phyloP scores from a whole-genome alignment of 2,888 invertebrate species.

The Drosophila mulleri region DNA sequence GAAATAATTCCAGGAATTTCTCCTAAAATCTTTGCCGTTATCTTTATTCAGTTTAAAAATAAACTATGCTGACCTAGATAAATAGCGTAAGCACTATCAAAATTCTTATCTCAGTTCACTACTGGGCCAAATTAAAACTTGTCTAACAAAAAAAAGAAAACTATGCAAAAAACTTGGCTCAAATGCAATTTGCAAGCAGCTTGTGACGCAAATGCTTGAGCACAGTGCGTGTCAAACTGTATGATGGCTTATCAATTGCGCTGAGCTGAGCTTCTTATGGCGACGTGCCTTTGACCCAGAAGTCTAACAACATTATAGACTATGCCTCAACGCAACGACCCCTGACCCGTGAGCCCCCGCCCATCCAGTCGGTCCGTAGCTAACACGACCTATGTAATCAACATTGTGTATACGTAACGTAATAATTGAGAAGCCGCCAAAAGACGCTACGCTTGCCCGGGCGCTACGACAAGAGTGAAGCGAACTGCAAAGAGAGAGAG shows the following conservation, averaged over 20 bases:
- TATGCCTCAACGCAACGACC: constrained; percentile 7
- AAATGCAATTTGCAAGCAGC: constrained; percentile 62
- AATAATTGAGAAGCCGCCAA: constrained; percentile 57
- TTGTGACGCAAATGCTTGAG: constrained; percentile 62
- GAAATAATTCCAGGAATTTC: background rate
- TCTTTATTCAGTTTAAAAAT: background rate
- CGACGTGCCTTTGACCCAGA: constrained; percentile 58
- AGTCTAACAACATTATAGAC: constrained; percentile 40
- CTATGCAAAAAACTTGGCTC: background rate
- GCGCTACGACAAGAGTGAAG: constrained; percentile 19
- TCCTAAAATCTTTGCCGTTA: background rate
- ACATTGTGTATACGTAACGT: constrained; percentile 68
- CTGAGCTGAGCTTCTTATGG: constrained; percentile 1
- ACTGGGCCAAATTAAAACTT: background rate
- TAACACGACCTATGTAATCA: constrained; percentile 73
- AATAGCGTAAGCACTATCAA: constrained; percentile 3
- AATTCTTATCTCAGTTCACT: constrained; percentile 14
- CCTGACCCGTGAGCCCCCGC: background rate
- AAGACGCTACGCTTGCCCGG: constrained; percentile 57
- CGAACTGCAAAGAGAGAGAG: background rate
- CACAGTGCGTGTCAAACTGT: constrained; percentile 53
- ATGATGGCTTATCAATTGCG: constrained; percentile 55
- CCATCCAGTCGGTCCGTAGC: background rate
- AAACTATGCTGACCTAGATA: constrained; percentile 41
- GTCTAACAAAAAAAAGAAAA: background rate